Evolutionary conservation across 2,888 invertebrate genomes (phyloP).

Genomic region (Papilio gigon): DNA sequence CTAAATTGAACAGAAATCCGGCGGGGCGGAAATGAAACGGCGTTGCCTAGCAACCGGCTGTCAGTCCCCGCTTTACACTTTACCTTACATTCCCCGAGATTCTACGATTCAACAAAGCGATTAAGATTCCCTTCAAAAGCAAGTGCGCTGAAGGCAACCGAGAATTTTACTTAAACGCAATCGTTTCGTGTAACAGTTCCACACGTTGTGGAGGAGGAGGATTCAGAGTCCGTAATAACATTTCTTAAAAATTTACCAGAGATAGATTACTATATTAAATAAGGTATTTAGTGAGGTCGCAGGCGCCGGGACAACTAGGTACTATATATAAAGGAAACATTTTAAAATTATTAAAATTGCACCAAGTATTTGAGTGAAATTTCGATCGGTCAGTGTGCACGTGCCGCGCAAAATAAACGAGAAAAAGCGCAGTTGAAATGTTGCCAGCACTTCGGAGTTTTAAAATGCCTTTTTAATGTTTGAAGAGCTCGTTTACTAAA

Average conservation of each 20-base stretch:
- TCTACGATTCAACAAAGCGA: neutral
- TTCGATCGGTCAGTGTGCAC: slow-evolving; percentile 5
- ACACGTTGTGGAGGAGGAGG: no score
- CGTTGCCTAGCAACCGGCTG: slow-evolving; percentile 15
- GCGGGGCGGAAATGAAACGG: slow-evolving; percentile 1
- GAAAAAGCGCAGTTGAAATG: slow-evolving; percentile 1
- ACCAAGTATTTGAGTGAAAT: neutral
- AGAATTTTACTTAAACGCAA: neutral
- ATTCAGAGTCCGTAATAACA: no score
- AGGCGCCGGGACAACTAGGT: no score
- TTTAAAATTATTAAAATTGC: neutral
- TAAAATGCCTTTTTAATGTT: slow-evolving; percentile 6
- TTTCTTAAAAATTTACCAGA: no score
- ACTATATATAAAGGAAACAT: no score
- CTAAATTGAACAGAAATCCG: slow-evolving; percentile 6
- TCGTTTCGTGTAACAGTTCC: neutral
- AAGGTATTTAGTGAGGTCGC: no score
- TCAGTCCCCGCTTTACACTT: neutral
- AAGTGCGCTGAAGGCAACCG: neutral
- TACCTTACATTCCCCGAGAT: neutral
- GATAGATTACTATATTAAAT: no score
- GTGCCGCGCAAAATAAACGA: slow-evolving; percentile 6
- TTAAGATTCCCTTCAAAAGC: neutral
- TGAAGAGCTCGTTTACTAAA: neutral
- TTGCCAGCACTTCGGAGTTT: slow-evolving; percentile 11